Conservation (phyloP, 2,888 invertebrate genomes). For the Adineta ricciae region DNA sequence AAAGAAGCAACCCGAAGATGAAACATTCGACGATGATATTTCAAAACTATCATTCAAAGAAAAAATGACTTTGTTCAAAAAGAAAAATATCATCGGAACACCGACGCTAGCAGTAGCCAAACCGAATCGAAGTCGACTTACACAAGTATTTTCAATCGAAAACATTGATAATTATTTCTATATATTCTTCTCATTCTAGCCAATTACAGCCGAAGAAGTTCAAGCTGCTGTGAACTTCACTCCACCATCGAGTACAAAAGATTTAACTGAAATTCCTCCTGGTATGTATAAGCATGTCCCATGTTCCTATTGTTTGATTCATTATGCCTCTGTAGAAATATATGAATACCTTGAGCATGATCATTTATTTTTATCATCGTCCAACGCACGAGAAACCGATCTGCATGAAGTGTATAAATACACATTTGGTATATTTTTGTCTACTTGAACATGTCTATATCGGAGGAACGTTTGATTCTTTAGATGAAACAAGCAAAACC, state of each 20-base stretch:
- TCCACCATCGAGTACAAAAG: background rate
- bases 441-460: too few species aligned
- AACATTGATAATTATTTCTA: background rate
- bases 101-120: background rate
- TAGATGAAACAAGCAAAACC: background rate
- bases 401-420: background rate
- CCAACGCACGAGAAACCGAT: background rate
- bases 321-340: background rate
- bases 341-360: background rate
- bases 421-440: background rate
- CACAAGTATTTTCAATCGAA: background rate
- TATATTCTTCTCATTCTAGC: background rate
- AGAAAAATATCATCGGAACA: background rate
- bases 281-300: background rate
- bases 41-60: slow-evolving; percentile 20
- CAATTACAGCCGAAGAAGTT: slow-evolving; percentile 8
- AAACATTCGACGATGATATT: background rate
- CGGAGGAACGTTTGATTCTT: too few species aligned
- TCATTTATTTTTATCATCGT: background rate
- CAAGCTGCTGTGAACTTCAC: background rate
- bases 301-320: too few species aligned
- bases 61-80: slow-evolving; percentile 3
- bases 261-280: background rate
- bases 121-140: background rate
- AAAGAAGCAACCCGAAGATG: background rate